Base-by-base conservation (phyloP, 1,140 invertebrate genomes). In the Sycophaga agraensis region DNA sequence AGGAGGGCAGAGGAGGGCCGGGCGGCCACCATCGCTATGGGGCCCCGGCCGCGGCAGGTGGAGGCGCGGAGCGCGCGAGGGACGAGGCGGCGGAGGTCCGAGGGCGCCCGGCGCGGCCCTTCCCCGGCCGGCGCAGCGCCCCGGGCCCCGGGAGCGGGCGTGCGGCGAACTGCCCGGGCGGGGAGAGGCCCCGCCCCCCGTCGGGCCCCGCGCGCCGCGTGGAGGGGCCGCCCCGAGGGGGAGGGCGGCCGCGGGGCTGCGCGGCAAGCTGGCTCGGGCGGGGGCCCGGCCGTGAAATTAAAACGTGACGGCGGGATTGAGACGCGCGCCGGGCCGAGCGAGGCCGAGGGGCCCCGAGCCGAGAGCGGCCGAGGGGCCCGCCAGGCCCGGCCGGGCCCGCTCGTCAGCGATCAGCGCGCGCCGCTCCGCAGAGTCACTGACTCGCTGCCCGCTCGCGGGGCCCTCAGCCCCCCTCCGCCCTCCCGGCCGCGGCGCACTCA, bases 271-370 rank as follows among this genome's bases (percentile, higher is more conserved):
- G 19, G 61, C 59, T 60, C 62, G 57, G 59, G 66, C 56, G 66
- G 68, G 66, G 68, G 68, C 63, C 64, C 59, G 59, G 71, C 75
- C 76, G 73, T 78, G 76, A 76, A 76, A 78, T 78, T 76, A 76
- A 78, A 78, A 76, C 73, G 76, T 74, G 76, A 76, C 73, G 73
- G 68, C 69, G 70, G 46, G 75, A 76, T 76, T 77, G 72, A 76
- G 75, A 77, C 68, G 69, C 73, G 71, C 63, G 66, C 72, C 48
- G 48, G 19, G 19, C 42, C 9, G 28, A 11, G 28, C 4, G 28
- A 31, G 28, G 11, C 5, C 5, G 28, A 31, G 28, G 28, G 28
- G 11, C 5, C 4, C 5, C 28, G 28, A 31, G 28, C 5, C 4
- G 28, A 31, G 21, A 45, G 42, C 19, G 17, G 42, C 42, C 12